Evolutionary conservation across 2,113 vertebrate species (phyloP), one percentile per base, ranked within the genome.

Genomic region (Hiodon alosoides): DNA sequence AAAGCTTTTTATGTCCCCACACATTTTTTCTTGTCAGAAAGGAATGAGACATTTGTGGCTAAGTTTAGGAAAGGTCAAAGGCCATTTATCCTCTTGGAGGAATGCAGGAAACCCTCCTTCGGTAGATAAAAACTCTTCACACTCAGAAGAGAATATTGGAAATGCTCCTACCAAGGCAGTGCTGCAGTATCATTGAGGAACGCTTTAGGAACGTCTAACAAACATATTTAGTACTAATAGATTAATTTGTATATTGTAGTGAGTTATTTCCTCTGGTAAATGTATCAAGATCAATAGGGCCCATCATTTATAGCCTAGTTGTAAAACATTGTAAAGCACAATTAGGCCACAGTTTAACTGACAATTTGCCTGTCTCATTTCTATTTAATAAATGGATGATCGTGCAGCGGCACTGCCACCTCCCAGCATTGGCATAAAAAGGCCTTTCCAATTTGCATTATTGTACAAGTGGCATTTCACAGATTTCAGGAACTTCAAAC

Each of bases 401-500:
- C 47, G 7, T 71, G 64, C 46, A 66, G 13, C 10, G 64, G 10
- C 64, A 48, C 64, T 4, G 7, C 46, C 0, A 2, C 64, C 46
- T 11, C 48, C 31, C 5, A 48, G 16, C 53, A 46, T 9, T 11
- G 17, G 4, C 52, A 57, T 69, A 4, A 14, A 14, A 60, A 51
- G 58, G 3, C 58, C 14, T 79, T 73, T 69, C 71, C 59, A 53
- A 77, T 77, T 46, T 72, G 70, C 69, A 69, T 72, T 68, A 78
- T 58, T 58, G 58, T 52, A 60, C 73, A 69, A 50, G 61, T 77
- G 61, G 9, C 16, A 61, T 48, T 59, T 53, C 52, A 72, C 59
- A 59, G 75, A 31, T 2, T 31, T 60, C 65, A 79, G 72, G 71
- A 65, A 67, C 59, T 71, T 78, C 52, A 79, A 76, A 77, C 68